A percentile compares a stretch with the other conserved stretches of the same genome.
Conservation (phyloP, 2,113 vertebrate species). For the Marcusenius ussheri region DNA sequence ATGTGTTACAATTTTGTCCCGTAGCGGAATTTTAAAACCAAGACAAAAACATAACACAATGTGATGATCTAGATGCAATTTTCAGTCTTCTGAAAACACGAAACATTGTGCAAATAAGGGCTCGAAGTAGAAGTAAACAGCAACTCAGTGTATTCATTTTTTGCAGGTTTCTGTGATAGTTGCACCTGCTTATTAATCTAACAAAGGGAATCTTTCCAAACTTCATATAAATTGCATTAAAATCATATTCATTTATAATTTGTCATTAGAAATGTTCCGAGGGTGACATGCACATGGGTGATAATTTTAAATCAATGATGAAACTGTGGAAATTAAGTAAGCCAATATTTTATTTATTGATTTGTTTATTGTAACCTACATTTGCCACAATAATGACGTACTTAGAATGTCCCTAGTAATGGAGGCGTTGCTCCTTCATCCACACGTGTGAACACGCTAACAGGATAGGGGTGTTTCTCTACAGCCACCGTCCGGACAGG, state of each 20-base stretch:
- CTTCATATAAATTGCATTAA: neutral
- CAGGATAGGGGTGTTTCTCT: neutral
- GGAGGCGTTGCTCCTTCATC: slow-evolving; percentile 5
- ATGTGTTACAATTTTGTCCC: neutral
- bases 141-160: neutral
- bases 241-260: neutral
- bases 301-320: neutral
- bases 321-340: neutral
- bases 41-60: neutral
- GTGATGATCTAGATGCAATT: neutral
- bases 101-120: neutral
- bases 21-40: neutral
- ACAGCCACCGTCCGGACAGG: neutral
- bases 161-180: neutral
- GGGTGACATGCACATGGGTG: neutral
- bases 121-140: neutral
- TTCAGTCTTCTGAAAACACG: neutral
- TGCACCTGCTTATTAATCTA: neutral
- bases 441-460: neutral
- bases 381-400: neutral
- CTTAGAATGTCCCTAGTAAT: neutral
- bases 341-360: neutral
- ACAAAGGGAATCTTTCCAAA: neutral
- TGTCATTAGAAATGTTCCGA: neutral
- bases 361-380: neutral